phyloP scores from a whole-genome alignment of 2,797 vertebrate genomes.

The Balearica regulorum region DNA sequence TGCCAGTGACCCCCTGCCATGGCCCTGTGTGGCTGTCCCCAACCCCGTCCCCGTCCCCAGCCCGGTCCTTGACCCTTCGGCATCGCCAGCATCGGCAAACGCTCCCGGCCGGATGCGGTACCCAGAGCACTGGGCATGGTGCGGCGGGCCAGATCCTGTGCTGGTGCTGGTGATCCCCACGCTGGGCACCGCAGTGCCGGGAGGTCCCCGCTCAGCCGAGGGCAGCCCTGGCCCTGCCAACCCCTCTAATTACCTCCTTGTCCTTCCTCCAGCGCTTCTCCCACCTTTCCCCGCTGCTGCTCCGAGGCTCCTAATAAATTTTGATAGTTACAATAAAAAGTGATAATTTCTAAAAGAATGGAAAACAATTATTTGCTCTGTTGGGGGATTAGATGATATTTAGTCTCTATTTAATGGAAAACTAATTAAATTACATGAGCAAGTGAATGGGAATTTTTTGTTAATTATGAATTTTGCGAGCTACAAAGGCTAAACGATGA shows the following conservation, averaged over 20 bases:
- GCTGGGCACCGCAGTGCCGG: fast-evolving
- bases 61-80: fast-evolving
- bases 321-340: neutral
- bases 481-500: constrained; percentile 15
- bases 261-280: neutral
- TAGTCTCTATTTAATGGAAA: constrained; percentile 34
- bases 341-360: constrained; percentile 1
- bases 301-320: neutral
- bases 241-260: neutral
- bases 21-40: neutral
- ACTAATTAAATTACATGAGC: constrained; percentile 60
- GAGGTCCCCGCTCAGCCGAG: neutral
- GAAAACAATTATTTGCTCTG: constrained; percentile 63
- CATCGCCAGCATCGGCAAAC: fast-evolving
- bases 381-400: constrained; percentile 44
- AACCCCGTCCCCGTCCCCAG: neutral
- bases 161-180: neutral
- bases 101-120: fast-evolving
- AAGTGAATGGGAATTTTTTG: constrained; percentile 20
- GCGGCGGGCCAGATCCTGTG: fast-evolving
- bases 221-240: neutral
- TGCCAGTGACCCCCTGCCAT: neutral
- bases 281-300: neutral
- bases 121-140: fast-evolving
- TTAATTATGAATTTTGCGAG: constrained; percentile 39